Evolutionary conservation across 2,888 invertebrate genomes (phyloP).

Genomic region (Drosophila maculinotata): DNA sequence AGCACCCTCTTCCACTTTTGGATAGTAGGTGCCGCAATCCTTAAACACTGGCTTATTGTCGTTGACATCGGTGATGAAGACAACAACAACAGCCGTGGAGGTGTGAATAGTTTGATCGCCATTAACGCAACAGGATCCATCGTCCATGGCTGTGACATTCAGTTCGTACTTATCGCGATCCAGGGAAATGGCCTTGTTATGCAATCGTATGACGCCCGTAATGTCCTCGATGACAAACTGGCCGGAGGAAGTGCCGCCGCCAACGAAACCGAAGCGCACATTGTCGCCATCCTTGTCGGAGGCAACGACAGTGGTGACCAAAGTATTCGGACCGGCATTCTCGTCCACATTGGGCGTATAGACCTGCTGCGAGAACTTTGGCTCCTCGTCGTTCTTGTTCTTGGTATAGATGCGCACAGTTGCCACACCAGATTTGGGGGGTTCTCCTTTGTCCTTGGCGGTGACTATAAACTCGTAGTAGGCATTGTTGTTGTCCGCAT

Average conservation of each 20-base stretch:
- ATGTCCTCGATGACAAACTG: conserved; percentile 98
- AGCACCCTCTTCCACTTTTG: conserved; percentile 97
- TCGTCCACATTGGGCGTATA: conserved; percentile 98
- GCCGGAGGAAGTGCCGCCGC: conserved; percentile 94
- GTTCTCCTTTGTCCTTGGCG: conserved; percentile 97
- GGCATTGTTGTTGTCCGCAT: conserved; percentile 98
- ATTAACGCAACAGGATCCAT: conserved; percentile 97
- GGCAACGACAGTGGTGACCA: conserved; percentile 98
- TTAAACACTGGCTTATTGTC: conserved; percentile 98
- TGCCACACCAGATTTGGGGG: conserved; percentile 95
- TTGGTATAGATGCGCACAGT: conserved; percentile 98
- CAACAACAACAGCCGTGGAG: conserved; percentile 97
- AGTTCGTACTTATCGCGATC: conserved; percentile 97
- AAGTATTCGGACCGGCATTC: conserved; percentile 96
- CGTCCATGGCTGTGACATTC: conserved; percentile 98
- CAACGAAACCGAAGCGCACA: conserved; percentile 96
- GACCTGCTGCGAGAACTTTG: conserved; percentile 98
- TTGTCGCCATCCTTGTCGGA: conserved; percentile 99
- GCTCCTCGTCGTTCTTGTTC: conserved; percentile 98
- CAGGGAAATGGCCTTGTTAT: conserved; percentile 93
- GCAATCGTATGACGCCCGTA: conserved; percentile 96
- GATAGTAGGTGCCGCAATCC: conserved; percentile 96
- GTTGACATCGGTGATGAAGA: conserved; percentile 98
- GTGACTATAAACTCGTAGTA: conserved; percentile 98
- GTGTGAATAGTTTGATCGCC: conserved; percentile 95